Base-by-base conservation (phyloP, 2,797 vertebrate species). In the Diceros bicornis region DNA sequence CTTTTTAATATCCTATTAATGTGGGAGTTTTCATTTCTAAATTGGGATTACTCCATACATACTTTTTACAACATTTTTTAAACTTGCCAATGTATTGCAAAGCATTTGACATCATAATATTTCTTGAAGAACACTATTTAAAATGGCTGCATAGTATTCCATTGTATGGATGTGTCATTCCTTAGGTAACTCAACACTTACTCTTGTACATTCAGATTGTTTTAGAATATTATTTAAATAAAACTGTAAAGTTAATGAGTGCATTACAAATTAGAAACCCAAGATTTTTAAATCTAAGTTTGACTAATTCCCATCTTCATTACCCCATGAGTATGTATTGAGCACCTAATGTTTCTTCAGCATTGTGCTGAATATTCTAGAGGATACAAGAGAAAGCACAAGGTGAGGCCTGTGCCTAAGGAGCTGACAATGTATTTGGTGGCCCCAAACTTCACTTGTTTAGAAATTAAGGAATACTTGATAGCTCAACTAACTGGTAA, bases 141-240 rank as follows among this genome's bases (percentile, higher is more conserved):
- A 95, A 66, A 55, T 88, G 25, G 10, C 50, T 81, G 0, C 12
- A 23, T 50, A 41, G 32, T 68, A 89, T 90, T 66, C 23, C 44
- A 91, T 41, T 77, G 5, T 25, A 25, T 17, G 20, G 10, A 18
- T 55, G 6, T 91, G 27, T 66, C 57, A 50, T 64, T 91, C 17
- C 13, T 89, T 62, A 89, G 17, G 11, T 59, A 81, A 93, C 37
- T 87, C 10, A 83, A 20, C 27, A 62, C 25, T 92, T 87, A 68
- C 34, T 9, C 13, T 44, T 77, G 12, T 18, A 47, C 25, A 68
- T 66, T 68, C 37, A 88, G 25, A 62, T 93, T 69, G 50, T 41
- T 91, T 77, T 72, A 89, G 10, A 95, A 84, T 13, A 79, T 91
- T 74, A 57, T 25, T 79, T 74, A 88, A 93, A 74, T 68, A 83